These are phyloP conservation scores for Aradus depressus DNA, from an alignment of 2,888 invertebrate genomes.

Conservation along the genomic window DNA sequence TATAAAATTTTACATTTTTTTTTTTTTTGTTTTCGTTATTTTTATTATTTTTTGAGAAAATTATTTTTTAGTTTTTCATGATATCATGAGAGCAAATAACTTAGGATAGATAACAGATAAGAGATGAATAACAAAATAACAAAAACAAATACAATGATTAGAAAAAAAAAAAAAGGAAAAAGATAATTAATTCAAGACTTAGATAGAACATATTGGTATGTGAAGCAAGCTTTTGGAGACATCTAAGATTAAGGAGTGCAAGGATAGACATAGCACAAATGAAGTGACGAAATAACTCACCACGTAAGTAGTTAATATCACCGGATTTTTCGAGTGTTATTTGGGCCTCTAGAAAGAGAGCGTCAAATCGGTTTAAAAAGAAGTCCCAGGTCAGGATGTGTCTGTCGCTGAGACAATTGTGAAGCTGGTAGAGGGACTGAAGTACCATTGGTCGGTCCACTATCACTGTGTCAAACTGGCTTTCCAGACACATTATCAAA, in stretches of 20 bases:
- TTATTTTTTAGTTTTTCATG: conserved; percentile 9
- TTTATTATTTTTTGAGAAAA: too few species aligned
- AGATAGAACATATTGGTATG: too few species aligned
- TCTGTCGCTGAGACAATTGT: conserved; percentile 82
- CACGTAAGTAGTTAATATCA: conserved; percentile 71
- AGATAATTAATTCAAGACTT: too few species aligned
- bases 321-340: conserved; percentile 75
- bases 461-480: conserved; percentile 95
- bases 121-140: not conserved
- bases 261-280: not conserved
- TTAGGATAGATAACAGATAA: not conserved
- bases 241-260: too few species aligned
- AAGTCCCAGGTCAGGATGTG: conserved; percentile 93
- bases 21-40: not conserved
- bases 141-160: not conserved
- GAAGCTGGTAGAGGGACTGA: conserved; percentile 87
- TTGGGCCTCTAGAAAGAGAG: conserved; percentile 91
- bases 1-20: too few species aligned
- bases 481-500: conserved; percentile 85
- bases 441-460: conserved; percentile 93
- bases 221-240: too few species aligned
- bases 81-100: not conserved
- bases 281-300: conserved; percentile 38
- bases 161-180: not conserved
- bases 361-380: conserved; percentile 91